Conservation (phyloP, 1,140 invertebrate species). For the Dreissena polymorpha region DNA sequence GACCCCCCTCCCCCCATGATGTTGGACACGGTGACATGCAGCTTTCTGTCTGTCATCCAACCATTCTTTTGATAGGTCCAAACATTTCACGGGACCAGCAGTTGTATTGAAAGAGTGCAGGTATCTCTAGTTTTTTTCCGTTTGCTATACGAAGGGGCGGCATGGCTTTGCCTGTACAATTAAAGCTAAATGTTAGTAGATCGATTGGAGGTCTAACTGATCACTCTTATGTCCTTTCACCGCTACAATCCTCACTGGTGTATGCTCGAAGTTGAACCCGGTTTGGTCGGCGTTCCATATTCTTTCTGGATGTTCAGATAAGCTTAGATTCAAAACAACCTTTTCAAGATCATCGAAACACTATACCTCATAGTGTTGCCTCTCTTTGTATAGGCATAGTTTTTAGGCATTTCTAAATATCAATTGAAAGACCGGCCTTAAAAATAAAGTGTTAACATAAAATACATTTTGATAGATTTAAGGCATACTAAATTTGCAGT, state of each 20-base stretch:
- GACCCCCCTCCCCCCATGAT: constrained; percentile 25
- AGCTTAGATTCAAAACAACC: not conserved
- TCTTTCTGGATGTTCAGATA: not conserved
- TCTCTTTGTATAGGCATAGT: no score
- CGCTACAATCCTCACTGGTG: not conserved
- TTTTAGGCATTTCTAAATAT: no score
- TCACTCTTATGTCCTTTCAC: constrained; percentile 35
- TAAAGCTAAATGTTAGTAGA: constrained; percentile 50
- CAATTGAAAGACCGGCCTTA: no score
- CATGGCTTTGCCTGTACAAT: constrained; percentile 46
- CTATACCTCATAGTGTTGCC: no score
- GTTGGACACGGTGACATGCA: constrained; percentile 35
- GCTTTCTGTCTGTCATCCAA: constrained; percentile 59
- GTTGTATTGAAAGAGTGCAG: constrained; percentile 44
- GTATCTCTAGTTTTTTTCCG: constrained; percentile 41
- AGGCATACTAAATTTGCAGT: no score
- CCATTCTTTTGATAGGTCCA: constrained; percentile 55
- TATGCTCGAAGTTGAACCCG: not conserved
- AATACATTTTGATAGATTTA: no score
- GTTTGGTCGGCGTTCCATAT: constrained; percentile 44
- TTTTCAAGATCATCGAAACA: not conserved
- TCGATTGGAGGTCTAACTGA: not conserved
- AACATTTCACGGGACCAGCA: constrained; percentile 9
- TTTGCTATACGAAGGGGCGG: constrained; percentile 57
- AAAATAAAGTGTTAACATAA: no score